Evolutionary conservation across 53 echinoderm and acorn worm species (phyloP), one percentile per base, ranked within the genome.

Genomic region (Astropecten irregularis): DNA sequence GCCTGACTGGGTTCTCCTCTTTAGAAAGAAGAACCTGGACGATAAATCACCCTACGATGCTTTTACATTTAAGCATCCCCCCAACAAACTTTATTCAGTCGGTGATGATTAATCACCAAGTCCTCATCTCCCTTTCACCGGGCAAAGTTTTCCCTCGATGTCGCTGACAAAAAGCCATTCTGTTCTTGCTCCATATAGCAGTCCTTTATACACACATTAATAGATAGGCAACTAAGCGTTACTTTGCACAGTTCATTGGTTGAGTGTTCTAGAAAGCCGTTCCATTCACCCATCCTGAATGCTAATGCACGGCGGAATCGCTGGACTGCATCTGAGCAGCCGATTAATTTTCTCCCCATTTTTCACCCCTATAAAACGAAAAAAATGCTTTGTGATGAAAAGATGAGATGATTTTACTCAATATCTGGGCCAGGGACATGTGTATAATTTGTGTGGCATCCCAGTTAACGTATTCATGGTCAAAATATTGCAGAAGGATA

Each of bases 221-320:
- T 57, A 76, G 58, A 57, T 54, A 37, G 26, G 16, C 76, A n/a
- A 3, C 10, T 40, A 1, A 76, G 58, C 76, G 6, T 71, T 7
- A 4, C 55, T 0, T 2, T 18, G 3, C 56, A 57, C 38, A 76
- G 74, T 55, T 76, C 76, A 76, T 40, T 54, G 28, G 76, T 18
- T 29, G 58, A 76, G 57, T 16, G 57, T 38, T 40, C 57, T 26
- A 42, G 58, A 76, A 42, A 76, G 21, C 36, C 42, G 58, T 57
- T 76, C 58, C 76, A 40, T 57, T 76, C 42, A 76, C 76, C 38
- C 36, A 19, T 56, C 38, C 40, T 40, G 76, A 74, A 76, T 76
- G 27, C 76, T 76, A 34, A 76, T 40, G 40, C 76, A 76, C 76
- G 40, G 52, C 35, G 71, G 2, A 28, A 23, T n/a, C 40, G 16